phyloP scores from a whole-genome alignment of 2,888 invertebrate genomes.

The Piscicola geometra region DNA sequence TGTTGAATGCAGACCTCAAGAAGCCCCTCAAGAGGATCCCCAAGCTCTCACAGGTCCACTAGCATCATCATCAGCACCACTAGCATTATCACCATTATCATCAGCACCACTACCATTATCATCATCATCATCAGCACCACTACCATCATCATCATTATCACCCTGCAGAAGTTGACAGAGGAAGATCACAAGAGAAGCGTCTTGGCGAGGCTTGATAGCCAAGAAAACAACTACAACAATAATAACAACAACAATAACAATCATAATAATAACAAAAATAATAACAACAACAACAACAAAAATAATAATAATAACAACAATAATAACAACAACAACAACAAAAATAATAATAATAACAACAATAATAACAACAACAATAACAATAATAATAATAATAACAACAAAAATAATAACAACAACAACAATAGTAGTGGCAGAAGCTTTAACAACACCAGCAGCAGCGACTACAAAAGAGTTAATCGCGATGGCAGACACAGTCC shows the following conservation, averaged over 20 bases:
- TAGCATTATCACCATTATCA: too few relatives aligned
- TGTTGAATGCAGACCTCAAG: too few relatives aligned
- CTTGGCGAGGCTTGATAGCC: neutral
- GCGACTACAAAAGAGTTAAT: too few relatives aligned
- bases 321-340: neutral
- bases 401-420: too few relatives aligned
- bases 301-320: neutral
- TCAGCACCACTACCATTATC: too few relatives aligned
- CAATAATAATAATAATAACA: too few relatives aligned
- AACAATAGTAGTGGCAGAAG: too few relatives aligned
- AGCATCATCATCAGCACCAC: too few relatives aligned
- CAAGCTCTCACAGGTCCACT: neutral
- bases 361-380: neutral
- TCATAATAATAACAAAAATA: neutral
- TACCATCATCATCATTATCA: too few relatives aligned
- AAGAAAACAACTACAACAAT: neutral
- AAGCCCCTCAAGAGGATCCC: neutral
- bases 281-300: neutral
- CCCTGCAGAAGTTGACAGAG: neutral
- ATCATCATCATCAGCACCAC: too few relatives aligned
- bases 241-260: neutral
- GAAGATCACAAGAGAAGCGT: neutral
- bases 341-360: conserved; percentile 3
- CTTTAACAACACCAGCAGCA: too few relatives aligned
- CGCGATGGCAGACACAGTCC: too few relatives aligned